phyloP scores from a whole-genome alignment of 2,888 invertebrate species.

The Eretmocerus hayati region DNA sequence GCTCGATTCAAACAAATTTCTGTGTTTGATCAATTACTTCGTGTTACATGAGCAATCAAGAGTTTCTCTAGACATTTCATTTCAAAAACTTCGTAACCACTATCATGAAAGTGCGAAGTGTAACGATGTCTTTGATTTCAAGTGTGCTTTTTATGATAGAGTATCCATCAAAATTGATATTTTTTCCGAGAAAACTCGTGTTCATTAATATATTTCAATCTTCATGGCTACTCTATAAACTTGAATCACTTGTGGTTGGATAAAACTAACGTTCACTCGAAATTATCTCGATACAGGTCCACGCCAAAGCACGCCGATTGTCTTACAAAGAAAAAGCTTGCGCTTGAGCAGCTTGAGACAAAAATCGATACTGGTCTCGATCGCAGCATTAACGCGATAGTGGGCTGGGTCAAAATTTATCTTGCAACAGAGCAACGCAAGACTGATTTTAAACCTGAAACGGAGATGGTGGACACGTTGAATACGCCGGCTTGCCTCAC shows the following conservation, averaged over 20 bases:
- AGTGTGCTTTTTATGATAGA: too few relatives aligned
- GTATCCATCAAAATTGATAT: too few relatives aligned
- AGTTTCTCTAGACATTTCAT: too few relatives aligned
- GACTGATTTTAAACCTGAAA: constrained; percentile 86
- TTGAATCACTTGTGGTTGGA: background rate
- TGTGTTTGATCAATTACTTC: too few relatives aligned
- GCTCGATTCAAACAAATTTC: too few relatives aligned
- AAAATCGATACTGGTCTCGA: constrained; percentile 87
- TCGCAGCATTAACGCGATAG: constrained; percentile 77
- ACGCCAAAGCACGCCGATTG: constrained; percentile 85
- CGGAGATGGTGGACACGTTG: constrained; percentile 71
- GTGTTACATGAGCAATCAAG: too few relatives aligned
- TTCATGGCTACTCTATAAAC: too few relatives aligned
- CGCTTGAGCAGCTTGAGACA: constrained; percentile 81
- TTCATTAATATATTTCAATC: too few relatives aligned
- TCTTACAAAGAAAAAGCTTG: constrained; percentile 74
- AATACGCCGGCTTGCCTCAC: constrained; percentile 76
- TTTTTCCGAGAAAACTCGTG: too few relatives aligned
- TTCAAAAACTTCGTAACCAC: too few relatives aligned
- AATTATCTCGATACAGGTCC: constrained; percentile 53
- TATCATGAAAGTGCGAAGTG: too few relatives aligned
- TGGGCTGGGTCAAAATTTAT: constrained; percentile 85
- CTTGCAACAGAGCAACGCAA: constrained; percentile 91
- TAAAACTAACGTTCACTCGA: background rate
- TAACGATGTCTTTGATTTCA: too few relatives aligned